Percentiles rank a stretch among this genome's conserved stretches.
Evolutionary conservation across 1,140 invertebrate genomes (phyloP).

Genomic region (Bombus haemorrhoidalis): DNA sequence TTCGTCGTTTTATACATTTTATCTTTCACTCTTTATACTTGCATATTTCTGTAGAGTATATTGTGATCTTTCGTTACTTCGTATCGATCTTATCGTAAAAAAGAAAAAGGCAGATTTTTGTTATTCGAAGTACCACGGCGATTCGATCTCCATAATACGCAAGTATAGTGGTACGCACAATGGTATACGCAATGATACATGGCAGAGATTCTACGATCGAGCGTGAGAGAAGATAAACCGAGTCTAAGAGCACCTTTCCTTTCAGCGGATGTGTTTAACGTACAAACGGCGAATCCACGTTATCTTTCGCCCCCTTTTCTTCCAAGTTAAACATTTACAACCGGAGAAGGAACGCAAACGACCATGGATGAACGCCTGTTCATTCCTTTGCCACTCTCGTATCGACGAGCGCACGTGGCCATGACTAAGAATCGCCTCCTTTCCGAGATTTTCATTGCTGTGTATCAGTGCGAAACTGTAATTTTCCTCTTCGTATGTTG

Average conservation of each 20-base stretch:
- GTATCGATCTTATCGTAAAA: not conserved
- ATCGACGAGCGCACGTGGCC: not conserved
- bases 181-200: not conserved
- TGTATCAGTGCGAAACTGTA: not conserved
- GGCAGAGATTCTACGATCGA: no score
- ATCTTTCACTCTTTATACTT: no score
- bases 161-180: not conserved
- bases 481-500: not conserved
- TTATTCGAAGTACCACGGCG: not conserved
- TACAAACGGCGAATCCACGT: not conserved
- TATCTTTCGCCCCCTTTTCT: constrained; percentile 1
- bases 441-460: not conserved
- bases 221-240: not conserved
- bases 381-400: not conserved
- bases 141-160: not conserved
- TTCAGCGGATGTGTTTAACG: constrained; percentile 6
- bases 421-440: constrained; percentile 1
- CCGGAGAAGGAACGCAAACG: constrained; percentile 1
- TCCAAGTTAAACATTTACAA: constrained; percentile 30
- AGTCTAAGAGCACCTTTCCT: constrained; percentile 12
- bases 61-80: not conserved
- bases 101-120: not conserved
- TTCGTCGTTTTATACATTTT: not conserved
- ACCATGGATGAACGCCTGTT: not conserved
- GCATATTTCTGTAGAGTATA: not conserved